A percentile compares a stretch with the other conserved stretches of the same genome.
Conservation (phyloP, 2,888 invertebrate species). For the Polyommatus iphigenia region DNA sequence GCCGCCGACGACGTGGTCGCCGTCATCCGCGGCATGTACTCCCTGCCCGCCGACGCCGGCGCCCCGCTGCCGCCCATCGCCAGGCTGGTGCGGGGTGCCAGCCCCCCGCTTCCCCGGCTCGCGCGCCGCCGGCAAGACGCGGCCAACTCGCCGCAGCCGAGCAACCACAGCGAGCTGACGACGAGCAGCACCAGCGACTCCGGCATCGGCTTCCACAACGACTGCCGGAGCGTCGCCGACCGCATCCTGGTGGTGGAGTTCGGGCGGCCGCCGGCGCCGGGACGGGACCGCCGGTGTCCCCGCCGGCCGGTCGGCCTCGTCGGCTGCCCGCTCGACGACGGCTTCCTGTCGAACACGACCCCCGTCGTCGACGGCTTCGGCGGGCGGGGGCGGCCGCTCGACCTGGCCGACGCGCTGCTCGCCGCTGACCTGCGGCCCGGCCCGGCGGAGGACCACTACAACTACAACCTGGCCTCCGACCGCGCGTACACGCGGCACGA, state of each 20-base stretch:
- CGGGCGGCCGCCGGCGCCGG: conserved; percentile 60
- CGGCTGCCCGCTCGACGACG: conserved; percentile 72
- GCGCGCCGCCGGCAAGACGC: conserved; percentile 81
- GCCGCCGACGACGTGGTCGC: conserved; percentile 89
- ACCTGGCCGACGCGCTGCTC: conserved; percentile 67
- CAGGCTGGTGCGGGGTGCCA: conserved; percentile 68
- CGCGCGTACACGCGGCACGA: conserved; percentile 72
- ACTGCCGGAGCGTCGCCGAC: conserved; percentile 90
- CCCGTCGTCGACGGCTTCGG: conserved; percentile 76
- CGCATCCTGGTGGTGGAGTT: conserved; percentile 89
- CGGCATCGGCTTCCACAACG: conserved; percentile 95
- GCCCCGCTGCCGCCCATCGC: conserved; percentile 66
- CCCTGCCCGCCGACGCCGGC: conserved; percentile 75
- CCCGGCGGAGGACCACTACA: conserved; percentile 72
- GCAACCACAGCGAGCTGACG: conserved; percentile 88
- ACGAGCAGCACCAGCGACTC: conserved; percentile 96
- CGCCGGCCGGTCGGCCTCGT: conserved; percentile 67
- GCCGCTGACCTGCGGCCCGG: conserved; percentile 60
- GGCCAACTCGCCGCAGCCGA: conserved; percentile 91
- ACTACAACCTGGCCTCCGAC: conserved; percentile 68
- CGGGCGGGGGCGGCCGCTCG: conserved; percentile 71
- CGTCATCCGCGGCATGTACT: conserved; percentile 86
- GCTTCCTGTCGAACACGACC: conserved; percentile 72
- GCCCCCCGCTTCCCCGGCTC: conserved; percentile 68
- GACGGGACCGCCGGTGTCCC: conserved; percentile 60